These are phyloP conservation scores for Agapostemon virescens DNA, from an alignment of 2,888 invertebrate genomes.

Conservation along the genomic window DNA sequence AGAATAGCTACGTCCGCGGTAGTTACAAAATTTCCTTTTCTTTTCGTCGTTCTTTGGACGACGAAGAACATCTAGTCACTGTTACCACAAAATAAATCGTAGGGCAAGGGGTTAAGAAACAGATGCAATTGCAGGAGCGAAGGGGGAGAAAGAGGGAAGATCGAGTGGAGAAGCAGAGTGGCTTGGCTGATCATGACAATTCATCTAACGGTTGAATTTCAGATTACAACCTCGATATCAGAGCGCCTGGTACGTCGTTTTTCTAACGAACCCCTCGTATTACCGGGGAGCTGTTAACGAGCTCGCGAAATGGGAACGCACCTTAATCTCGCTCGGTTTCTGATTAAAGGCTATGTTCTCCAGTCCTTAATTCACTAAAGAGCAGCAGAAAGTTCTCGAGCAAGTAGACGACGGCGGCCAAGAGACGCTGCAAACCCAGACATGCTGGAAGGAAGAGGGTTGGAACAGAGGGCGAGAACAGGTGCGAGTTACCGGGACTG, in stretches of 20 bases:
- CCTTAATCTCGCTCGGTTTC: conserved; percentile 59
- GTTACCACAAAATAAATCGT: too few relatives aligned
- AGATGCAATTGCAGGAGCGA: not conserved
- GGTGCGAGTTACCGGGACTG: conserved; percentile 41
- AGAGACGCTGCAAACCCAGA: conserved; percentile 42
- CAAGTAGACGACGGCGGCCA: conserved; percentile 43
- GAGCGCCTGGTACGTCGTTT: conserved; percentile 36
- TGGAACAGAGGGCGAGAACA: conserved; percentile 25
- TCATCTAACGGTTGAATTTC: conserved; percentile 51
- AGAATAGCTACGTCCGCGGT: too few relatives aligned
- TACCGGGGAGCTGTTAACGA: conserved; percentile 54
- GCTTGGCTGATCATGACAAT: conserved; percentile 2
- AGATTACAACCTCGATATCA: conserved; percentile 49
- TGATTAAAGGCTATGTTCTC: conserved; percentile 59
- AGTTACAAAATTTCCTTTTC: too few relatives aligned
- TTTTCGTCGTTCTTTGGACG: too few relatives aligned
- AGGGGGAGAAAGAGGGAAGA: not conserved
- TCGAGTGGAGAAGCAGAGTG: not conserved
- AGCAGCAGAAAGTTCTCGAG: conserved; percentile 52
- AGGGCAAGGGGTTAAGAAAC: not conserved
- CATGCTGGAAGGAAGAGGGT: conserved; percentile 8
- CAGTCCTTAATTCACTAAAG: conserved; percentile 57
- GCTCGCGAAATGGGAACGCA: conserved; percentile 57
- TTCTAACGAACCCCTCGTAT: conserved; percentile 56
- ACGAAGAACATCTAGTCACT: too few relatives aligned